Evolutionary conservation across 23 tunicate genomes (phyloP).

Genomic region (Halocynthia roretzi): DNA sequence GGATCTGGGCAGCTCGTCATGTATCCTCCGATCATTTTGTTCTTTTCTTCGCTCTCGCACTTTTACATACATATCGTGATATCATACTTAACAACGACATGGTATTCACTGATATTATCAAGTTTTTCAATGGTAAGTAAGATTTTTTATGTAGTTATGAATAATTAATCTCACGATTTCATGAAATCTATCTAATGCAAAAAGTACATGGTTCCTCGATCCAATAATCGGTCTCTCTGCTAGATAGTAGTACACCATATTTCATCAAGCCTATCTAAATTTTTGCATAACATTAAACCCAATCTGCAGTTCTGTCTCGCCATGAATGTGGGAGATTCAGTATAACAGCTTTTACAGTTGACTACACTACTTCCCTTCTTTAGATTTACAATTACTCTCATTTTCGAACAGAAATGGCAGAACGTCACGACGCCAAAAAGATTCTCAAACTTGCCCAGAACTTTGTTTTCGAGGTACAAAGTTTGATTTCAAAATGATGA

Average conservation of each 20-base stretch:
- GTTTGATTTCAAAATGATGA: slow-evolving; percentile 60
- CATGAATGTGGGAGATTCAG: too few relatives aligned
- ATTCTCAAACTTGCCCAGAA: slow-evolving; percentile 42
- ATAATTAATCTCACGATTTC: not conserved
- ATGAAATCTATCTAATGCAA: too few relatives aligned
- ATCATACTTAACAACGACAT: slow-evolving; percentile 87
- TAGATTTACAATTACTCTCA: not conserved
- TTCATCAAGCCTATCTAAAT: too few relatives aligned
- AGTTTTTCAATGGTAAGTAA: slow-evolving; percentile 81
- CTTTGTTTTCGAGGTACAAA: slow-evolving; percentile 72
- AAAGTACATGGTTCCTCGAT: too few relatives aligned
- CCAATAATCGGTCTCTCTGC: too few relatives aligned
- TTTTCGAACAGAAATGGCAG: slow-evolving; percentile 78
- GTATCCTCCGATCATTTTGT: slow-evolving; percentile 75
- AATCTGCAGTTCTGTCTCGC: too few relatives aligned
- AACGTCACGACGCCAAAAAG: slow-evolving; percentile 59
- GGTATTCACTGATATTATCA: slow-evolving; percentile 86
- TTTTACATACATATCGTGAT: slow-evolving; percentile 72
- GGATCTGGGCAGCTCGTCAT: slow-evolving; percentile 76
- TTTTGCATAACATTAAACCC: too few relatives aligned
- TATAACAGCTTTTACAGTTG: too few relatives aligned
- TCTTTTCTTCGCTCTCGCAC: slow-evolving; percentile 87
- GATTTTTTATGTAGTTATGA: not conserved
- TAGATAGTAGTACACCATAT: too few relatives aligned
- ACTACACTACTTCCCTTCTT: too few relatives aligned